phyloP scores from a whole-genome alignment of 1,140 invertebrate species.

The Drosophila leontia region DNA sequence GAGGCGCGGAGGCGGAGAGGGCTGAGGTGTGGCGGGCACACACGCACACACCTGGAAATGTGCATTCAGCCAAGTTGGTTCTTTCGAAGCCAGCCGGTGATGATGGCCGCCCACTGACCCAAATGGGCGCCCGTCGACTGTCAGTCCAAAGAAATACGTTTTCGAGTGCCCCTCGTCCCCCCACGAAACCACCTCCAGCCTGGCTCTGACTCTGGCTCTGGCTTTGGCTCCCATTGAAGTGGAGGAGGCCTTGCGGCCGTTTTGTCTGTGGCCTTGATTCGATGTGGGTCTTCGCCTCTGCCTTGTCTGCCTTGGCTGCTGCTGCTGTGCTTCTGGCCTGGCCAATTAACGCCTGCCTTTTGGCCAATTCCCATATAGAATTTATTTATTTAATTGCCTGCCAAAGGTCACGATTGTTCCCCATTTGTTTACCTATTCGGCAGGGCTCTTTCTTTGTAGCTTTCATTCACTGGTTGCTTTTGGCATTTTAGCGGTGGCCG shows the following conservation, averaged over 20 bases:
- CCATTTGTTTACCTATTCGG: conserved; percentile 36
- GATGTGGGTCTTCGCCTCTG: conserved; percentile 43
- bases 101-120: conserved; percentile 74
- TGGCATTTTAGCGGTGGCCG: conserved; percentile 58
- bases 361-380: conserved; percentile 45
- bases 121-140: conserved; percentile 60
- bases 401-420: conserved; percentile 44
- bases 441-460: conserved; percentile 21
- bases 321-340: conserved; percentile 3
- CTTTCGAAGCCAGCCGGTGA: conserved; percentile 42
- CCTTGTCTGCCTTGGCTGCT: conserved; percentile 4
- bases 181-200: neutral
- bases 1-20: neutral
- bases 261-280: conserved; percentile 72
- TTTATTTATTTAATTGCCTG: conserved; percentile 69
- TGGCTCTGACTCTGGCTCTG: neutral
- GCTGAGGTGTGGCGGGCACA: conserved; percentile 31
- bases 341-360: conserved; percentile 69
- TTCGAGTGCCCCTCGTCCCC: conserved; percentile 32
- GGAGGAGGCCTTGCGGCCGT: conserved; percentile 34
- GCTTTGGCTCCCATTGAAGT: conserved; percentile 2
- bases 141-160: conserved; percentile 67
- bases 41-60: conserved; percentile 48
- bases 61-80: conserved; percentile 67
- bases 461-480: conserved; percentile 47